Conservation (phyloP, 2,888 invertebrate species). For the Eupithecia subfuscata region DNA sequence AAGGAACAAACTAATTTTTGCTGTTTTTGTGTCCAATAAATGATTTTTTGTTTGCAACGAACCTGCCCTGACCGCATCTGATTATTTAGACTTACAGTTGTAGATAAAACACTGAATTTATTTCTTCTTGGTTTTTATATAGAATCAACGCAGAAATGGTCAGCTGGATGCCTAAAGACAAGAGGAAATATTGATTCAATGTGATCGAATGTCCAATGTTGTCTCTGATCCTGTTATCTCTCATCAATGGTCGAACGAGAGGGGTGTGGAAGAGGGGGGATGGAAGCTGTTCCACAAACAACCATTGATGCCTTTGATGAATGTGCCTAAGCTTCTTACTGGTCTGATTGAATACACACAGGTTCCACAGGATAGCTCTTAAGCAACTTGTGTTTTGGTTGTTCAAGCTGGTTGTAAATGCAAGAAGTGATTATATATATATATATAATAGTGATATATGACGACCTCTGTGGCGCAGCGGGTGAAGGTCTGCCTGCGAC, state of each 20-base stretch:
- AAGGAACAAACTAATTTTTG: too few relatives aligned
- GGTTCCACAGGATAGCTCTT: not conserved
- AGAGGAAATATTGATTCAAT: not conserved
- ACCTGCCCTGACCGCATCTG: not conserved
- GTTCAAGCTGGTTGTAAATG: not conserved
- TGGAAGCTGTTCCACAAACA: slow-evolving; percentile 17
- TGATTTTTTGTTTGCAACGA: not conserved
- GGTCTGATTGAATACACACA: slow-evolving; percentile 20
- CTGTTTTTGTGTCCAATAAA: too few relatives aligned
- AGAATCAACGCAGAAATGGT: not conserved
- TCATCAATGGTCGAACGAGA: slow-evolving; percentile 7
- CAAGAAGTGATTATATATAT: too few relatives aligned
- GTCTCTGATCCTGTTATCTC: slow-evolving; percentile 10
- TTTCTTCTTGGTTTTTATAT: not conserved
- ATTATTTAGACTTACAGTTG: not conserved
- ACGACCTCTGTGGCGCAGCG: too few relatives aligned
- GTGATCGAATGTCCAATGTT: not conserved
- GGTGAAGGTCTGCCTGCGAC: too few relatives aligned
- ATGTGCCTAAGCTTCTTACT: slow-evolving; percentile 26
- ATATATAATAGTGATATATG: too few relatives aligned
- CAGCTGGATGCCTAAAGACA: not conserved
- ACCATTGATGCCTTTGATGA: slow-evolving; percentile 20
- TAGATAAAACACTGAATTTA: not conserved
- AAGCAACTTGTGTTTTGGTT: not conserved
- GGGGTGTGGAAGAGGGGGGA: not conserved